Percentiles rank a stretch among this genome's conserved stretches.
phyloP scores from a whole-genome alignment of 2,797 vertebrate genomes.

The Sphenopsis melanotis region DNA sequence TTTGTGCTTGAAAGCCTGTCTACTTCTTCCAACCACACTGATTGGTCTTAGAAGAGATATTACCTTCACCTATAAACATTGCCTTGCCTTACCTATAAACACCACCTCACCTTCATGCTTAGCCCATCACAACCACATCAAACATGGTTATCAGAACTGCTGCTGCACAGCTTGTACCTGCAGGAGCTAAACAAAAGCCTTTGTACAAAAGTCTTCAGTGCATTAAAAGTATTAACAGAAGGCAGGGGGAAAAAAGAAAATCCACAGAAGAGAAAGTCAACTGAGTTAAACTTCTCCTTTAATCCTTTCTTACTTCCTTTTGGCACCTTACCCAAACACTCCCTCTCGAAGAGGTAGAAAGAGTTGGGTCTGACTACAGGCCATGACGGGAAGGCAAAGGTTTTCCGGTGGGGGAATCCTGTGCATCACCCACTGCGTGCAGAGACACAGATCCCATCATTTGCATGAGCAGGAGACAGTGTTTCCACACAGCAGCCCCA shows the following conservation, averaged over 20 bases:
- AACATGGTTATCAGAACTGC: background rate
- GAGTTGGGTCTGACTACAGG: background rate
- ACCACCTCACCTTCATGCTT: background rate
- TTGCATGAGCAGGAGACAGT: background rate
- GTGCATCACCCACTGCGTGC: background rate
- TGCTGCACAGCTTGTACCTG: background rate
- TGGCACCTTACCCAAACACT: background rate
- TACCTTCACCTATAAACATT: conserved; percentile 8
- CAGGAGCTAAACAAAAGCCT: background rate
- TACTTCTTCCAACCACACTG: background rate
- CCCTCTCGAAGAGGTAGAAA: background rate
- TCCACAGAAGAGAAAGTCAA: background rate
- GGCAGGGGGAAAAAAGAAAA: background rate
- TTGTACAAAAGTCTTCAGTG: background rate
- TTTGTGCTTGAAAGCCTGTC: background rate
- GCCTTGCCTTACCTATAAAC: conserved; percentile 1
- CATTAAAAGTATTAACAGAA: background rate
- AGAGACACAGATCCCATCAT: background rate
- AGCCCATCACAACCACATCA: conserved; percentile 18
- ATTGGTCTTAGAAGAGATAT: background rate
- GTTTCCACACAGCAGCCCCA: background rate
- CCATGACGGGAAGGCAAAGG: background rate
- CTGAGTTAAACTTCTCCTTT: background rate
- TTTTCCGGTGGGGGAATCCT: background rate
- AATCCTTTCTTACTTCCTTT: background rate